phyloP scores from a whole-genome alignment of 1,140 invertebrate genomes.

The Drosophila carrolli region DNA sequence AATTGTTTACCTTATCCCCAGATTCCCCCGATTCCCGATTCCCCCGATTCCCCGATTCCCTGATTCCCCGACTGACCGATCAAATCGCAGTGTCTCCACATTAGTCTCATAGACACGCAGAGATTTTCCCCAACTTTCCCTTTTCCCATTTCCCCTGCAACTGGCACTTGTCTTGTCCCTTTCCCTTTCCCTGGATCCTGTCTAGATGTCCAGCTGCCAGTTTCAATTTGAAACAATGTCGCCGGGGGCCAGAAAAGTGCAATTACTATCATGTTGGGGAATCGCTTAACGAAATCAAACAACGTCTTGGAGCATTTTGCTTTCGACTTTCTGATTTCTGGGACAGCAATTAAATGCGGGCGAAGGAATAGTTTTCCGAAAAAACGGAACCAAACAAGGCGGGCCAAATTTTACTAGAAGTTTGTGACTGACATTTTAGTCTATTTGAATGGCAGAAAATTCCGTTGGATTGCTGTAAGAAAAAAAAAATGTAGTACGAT shows the following conservation, averaged over 20 bases:
- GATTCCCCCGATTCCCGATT: conserved; percentile 5
- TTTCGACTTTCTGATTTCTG: conserved; percentile 22
- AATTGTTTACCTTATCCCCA: conserved; percentile 62
- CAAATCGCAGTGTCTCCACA: conserved; percentile 63
- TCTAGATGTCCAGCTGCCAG: conserved; percentile 44
- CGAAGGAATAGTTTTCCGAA: conserved; percentile 23
- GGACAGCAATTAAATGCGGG: conserved; percentile 39
- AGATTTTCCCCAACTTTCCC: conserved; percentile 23
- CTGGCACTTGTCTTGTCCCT: conserved; percentile 18
- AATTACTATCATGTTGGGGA: conserved; percentile 58
- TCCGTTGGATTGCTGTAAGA: too few relatives aligned
- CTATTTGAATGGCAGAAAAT: background rate
- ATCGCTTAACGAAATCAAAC: conserved; percentile 43
- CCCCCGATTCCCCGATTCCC: conserved; percentile 5
- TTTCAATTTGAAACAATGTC: conserved; percentile 60
- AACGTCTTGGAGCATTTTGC: background rate
- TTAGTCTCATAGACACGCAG: conserved; percentile 55
- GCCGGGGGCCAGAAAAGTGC: conserved; percentile 37
- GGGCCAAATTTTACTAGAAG: background rate
- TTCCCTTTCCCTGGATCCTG: background rate
- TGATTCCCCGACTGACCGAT: conserved; percentile 25
- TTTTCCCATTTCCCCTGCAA: background rate
- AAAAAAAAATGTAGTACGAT: too few relatives aligned
- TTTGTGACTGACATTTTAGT: background rate
- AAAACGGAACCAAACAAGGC: background rate